These are phyloP conservation scores for Chaetorhynchus papuensis DNA, from an alignment of 2,113 vertebrate species.

Conservation along the genomic window DNA sequence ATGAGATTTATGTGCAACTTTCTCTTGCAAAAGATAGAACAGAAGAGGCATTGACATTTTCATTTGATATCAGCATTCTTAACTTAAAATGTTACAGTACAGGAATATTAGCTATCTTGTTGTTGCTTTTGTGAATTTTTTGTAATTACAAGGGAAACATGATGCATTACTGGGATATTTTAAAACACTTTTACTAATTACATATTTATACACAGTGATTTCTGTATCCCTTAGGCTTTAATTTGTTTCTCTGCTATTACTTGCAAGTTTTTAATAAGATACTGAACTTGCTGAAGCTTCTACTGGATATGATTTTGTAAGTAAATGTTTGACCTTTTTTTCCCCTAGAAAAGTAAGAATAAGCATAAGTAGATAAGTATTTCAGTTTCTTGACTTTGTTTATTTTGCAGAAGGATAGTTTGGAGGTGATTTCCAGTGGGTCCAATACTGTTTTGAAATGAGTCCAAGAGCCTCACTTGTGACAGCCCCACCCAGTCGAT, in stretches of 20 bases:
- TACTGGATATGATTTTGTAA: slow-evolving; percentile 3
- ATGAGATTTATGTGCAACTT: neutral
- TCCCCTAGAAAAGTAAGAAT: neutral
- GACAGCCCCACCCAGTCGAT: neutral
- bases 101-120: neutral
- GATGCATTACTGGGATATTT: neutral
- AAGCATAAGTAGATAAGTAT: neutral
- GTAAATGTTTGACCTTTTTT: neutral
- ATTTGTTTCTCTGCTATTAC: slow-evolving; percentile 19
- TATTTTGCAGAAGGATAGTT: neutral
- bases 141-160: slow-evolving; percentile 16
- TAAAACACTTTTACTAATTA: neutral
- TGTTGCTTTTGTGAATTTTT: neutral
- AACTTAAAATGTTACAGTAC: neutral
- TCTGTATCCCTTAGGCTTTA: slow-evolving; percentile 40
- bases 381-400: neutral
- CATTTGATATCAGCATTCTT: neutral
- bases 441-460: neutral
- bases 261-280: slow-evolving; percentile 37
- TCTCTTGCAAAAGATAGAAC: neutral
- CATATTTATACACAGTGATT: slow-evolving; percentile 18
- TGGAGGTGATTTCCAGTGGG: neutral
- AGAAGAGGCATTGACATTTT: neutral
- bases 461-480: neutral
- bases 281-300: neutral